Conservation (phyloP, 2,797 vertebrate species). For the Euphonia xanthogaster region DNA sequence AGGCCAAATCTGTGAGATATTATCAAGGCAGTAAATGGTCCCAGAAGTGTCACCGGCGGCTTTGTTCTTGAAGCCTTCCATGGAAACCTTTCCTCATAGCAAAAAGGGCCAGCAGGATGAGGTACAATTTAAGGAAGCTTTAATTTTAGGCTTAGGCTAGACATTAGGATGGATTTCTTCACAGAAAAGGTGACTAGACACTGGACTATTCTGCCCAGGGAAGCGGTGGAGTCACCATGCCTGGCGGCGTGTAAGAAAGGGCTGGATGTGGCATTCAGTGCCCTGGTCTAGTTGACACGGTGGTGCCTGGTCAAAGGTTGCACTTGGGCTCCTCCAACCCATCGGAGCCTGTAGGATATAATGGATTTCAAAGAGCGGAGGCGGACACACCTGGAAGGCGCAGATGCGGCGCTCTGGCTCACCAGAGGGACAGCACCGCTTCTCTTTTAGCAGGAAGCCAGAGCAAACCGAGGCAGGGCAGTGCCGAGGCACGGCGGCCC, state of each 20-base stretch:
- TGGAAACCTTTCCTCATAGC: background rate
- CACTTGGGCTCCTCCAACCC: background rate
- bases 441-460: rapidly evolving
- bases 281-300: rapidly evolving
- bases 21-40: background rate
- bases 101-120: rapidly evolving
- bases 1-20: background rate
- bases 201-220: background rate
- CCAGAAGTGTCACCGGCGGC: background rate
- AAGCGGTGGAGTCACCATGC: background rate
- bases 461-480: background rate
- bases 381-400: rapidly evolving
- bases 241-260: background rate
- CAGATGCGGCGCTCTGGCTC: rapidly evolving
- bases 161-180: background rate
- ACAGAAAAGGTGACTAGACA: background rate
- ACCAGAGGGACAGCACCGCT: rapidly evolving
- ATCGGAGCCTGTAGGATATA: rapidly evolving
- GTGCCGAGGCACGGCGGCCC: rapidly evolving
- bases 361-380: rapidly evolving
- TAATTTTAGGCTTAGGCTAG: background rate
- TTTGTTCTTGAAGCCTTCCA: background rate
- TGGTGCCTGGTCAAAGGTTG: background rate
- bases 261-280: background rate
- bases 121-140: background rate